Evolutionary conservation across 2,113 vertebrate species (phyloP).

Genomic region (Fulmarus glacialis): DNA sequence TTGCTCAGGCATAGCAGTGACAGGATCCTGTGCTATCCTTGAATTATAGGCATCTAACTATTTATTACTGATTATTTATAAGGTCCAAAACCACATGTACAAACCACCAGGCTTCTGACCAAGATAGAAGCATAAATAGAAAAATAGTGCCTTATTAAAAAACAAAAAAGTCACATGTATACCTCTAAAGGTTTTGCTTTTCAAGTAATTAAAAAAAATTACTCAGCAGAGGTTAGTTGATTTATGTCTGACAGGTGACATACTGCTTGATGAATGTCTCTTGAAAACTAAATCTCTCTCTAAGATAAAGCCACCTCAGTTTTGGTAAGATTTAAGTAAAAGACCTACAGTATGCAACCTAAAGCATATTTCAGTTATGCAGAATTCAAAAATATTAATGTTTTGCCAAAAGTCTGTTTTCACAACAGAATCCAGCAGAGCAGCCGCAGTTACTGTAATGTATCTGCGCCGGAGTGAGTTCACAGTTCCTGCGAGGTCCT

Average conservation of each 20-base stretch:
- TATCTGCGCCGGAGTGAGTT: background rate
- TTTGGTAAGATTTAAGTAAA: background rate
- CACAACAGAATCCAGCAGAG: background rate
- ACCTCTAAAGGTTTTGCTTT: background rate
- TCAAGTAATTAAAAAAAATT: background rate
- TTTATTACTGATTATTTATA: slow-evolving; percentile 41
- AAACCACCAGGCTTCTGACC: slow-evolving; percentile 35
- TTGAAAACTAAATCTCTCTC: background rate
- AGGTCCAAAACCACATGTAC: slow-evolving; percentile 4
- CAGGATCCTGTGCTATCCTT: background rate
- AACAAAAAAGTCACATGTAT: background rate
- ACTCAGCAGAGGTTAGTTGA: background rate
- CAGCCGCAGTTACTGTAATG: background rate
- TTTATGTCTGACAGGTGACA: background rate
- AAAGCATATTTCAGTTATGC: background rate
- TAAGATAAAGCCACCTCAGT: background rate
- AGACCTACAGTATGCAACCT: background rate
- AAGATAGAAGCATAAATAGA: background rate
- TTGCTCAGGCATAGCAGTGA: background rate
- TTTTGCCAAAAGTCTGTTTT: background rate
- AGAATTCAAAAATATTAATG: background rate
- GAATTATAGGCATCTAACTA: background rate
- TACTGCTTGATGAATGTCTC: background rate
- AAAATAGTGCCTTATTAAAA: background rate
- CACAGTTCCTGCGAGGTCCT: background rate